Percentiles rank a stretch among this genome's conserved stretches.
Conservation (phyloP, 2,888 invertebrate species). For the Galeopsomyia nigrocyanea region DNA sequence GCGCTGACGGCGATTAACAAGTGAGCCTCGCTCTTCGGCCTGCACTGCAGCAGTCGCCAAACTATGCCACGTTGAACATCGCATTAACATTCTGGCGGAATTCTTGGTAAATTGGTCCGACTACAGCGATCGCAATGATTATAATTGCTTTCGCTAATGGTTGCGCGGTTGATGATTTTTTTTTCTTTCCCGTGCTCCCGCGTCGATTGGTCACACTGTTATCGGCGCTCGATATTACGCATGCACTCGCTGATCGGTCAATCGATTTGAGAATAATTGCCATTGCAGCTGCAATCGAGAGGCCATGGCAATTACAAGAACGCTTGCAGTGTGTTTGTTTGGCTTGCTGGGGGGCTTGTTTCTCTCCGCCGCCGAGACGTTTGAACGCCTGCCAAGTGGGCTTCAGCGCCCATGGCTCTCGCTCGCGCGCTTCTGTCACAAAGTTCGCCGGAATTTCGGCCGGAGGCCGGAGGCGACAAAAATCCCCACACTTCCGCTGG, state of each 20-base stretch:
- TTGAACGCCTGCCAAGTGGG: slow-evolving; percentile 60
- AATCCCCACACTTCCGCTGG: slow-evolving; percentile 48
- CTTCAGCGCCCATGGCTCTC: slow-evolving; percentile 45
- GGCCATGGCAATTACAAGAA: too few relatives aligned
- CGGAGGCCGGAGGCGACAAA: slow-evolving; percentile 53
- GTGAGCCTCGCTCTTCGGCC: slow-evolving; percentile 13
- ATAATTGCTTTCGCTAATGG: too few relatives aligned
- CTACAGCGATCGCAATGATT: too few relatives aligned
- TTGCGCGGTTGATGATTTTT: too few relatives aligned
- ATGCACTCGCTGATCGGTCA: too few relatives aligned
- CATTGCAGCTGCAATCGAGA: too few relatives aligned
- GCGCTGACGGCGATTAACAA: slow-evolving; percentile 30
- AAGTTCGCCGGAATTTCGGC: slow-evolving; percentile 46
- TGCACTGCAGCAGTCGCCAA: slow-evolving; percentile 27
- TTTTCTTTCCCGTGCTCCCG: too few relatives aligned
- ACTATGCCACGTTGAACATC: slow-evolving; percentile 55
- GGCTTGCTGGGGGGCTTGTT: background rate
- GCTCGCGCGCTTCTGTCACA: slow-evolving; percentile 32
- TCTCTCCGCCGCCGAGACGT: background rate
- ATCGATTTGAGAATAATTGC: too few relatives aligned
- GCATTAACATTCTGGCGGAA: slow-evolving; percentile 68
- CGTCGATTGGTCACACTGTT: too few relatives aligned
- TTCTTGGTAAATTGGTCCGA: slow-evolving; percentile 29
- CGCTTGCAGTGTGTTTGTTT: too few relatives aligned
- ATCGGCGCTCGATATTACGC: too few relatives aligned